These are phyloP conservation scores for Microchrysa polita DNA, from an alignment of 2,888 invertebrate species.

Conservation along the genomic window DNA sequence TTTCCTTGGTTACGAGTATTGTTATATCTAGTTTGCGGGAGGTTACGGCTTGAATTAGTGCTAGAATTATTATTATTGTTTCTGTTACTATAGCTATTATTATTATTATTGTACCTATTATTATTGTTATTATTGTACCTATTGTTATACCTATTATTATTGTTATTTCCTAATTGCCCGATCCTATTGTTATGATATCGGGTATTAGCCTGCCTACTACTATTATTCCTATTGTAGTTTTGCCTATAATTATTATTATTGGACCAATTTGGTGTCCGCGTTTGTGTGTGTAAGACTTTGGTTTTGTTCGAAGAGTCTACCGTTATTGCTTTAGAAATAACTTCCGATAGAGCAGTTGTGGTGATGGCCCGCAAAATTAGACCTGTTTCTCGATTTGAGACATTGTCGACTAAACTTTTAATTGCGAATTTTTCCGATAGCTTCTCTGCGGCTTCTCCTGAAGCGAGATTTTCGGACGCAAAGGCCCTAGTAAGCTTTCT, in stretches of 20 bases:
- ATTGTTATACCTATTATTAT: background rate
- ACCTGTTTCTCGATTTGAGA: slow-evolving; percentile 2
- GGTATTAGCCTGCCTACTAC: no score
- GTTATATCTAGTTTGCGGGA: background rate
- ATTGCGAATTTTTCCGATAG: background rate
- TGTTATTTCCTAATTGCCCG: no score
- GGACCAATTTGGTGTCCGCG: background rate
- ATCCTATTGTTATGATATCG: no score
- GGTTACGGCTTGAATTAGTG: background rate
- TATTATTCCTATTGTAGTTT: background rate
- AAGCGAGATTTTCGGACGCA: slow-evolving; percentile 19
- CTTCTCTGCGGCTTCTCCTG: slow-evolving; percentile 8
- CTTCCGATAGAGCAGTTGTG: background rate
- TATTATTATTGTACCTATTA: background rate
- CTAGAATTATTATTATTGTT: background rate
- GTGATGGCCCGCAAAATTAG: slow-evolving; percentile 14
- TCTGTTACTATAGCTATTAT: background rate
- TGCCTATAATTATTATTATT: no score
- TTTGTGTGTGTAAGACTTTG: background rate
- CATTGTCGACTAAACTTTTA: background rate
- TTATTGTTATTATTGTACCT: background rate
- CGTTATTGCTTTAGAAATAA: background rate
- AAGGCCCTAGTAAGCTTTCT: slow-evolving; percentile 15
- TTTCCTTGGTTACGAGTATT: background rate
- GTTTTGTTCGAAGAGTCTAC: background rate